Evolutionary conservation across 2,113 vertebrate species (phyloP).

Genomic region (Garra rufa): DNA sequence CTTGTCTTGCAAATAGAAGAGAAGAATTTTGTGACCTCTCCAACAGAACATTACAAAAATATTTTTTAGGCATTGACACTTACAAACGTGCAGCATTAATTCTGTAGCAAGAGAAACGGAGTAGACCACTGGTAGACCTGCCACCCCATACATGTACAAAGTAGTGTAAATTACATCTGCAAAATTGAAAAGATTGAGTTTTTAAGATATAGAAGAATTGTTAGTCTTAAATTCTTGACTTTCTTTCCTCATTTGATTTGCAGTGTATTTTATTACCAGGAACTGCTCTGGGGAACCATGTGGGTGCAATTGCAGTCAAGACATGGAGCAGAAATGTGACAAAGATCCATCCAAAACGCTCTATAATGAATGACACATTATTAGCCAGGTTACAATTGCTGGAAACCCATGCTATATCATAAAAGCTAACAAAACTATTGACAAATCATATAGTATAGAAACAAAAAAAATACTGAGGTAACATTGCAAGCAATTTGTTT

Average conservation of each 20-base stretch:
- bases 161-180: neutral
- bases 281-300: neutral
- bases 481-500: neutral
- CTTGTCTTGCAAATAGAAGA: neutral
- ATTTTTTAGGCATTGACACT: neutral
- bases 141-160: conserved; percentile 18
- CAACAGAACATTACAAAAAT: neutral
- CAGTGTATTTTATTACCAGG: conserved; percentile 5
- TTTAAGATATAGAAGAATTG: no score
- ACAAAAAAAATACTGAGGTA: neutral
- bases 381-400: neutral
- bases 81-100: conserved; percentile 1
- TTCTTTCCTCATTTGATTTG: neutral
- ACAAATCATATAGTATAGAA: neutral
- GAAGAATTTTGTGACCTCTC: neutral
- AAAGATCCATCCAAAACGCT: neutral
- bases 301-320: neutral
- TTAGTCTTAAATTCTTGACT: no score
- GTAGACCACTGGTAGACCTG: neutral
- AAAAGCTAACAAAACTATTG: neutral
- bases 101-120: conserved; percentile 22
- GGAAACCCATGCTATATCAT: neutral
- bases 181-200: neutral
- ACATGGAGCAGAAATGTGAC: conserved; percentile 9
- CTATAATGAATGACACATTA: neutral